Evolutionary conservation across 1,140 invertebrate species (phyloP), one percentile per base, ranked within the genome.

Genomic region (Panagrolaimus sp.): DNA sequence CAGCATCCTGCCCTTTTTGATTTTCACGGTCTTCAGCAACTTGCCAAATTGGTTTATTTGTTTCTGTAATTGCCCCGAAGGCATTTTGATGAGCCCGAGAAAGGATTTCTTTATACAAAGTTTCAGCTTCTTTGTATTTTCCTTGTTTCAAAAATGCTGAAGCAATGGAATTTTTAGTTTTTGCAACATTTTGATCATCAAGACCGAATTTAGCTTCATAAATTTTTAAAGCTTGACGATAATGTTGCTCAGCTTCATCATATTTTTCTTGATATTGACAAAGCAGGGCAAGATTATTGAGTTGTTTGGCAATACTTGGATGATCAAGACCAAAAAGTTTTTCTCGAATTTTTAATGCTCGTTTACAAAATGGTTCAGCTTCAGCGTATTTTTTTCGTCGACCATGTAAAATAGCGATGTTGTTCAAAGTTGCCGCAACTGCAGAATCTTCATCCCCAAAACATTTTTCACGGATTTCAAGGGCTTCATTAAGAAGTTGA

Each of bases 1-100:
- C 92, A 80, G 91, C 91, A 83, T 91, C 91, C 81, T 91, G 89
- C 75, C 84, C 85, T 71, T 55, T 72, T 66, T 8, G 8, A 14
- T 8, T 92, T 84, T 95, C 94, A 24, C 94, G 87, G 81, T 98
- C 94, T 85, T 98, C 94, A 5, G 95, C 94, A 74, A 97, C 91
- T 88, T 97, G 94, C 95, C 95, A 98, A 83, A 98, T 97, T 9
- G 95, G 93, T 86, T 98, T 97, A 86, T 98, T 98, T 83, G 96
- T 92, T 71, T 90, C 91, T 91, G 85, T 43, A 79, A 76, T 64
- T 64, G 44, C 58, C 76, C 94, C 94, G 86, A 96, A 98, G 85
- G 97, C 94, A 75, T 91, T 88, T 85, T 97, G 94, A 84, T 98
- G 95, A 47, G 94, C 95, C 78, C 94, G 87, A 21, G 94, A 98